Percentiles rank a stretch among this genome's conserved stretches.
These are phyloP conservation scores for Scomber colias DNA, from an alignment of 2,113 vertebrate species.

Conservation along the genomic window DNA sequence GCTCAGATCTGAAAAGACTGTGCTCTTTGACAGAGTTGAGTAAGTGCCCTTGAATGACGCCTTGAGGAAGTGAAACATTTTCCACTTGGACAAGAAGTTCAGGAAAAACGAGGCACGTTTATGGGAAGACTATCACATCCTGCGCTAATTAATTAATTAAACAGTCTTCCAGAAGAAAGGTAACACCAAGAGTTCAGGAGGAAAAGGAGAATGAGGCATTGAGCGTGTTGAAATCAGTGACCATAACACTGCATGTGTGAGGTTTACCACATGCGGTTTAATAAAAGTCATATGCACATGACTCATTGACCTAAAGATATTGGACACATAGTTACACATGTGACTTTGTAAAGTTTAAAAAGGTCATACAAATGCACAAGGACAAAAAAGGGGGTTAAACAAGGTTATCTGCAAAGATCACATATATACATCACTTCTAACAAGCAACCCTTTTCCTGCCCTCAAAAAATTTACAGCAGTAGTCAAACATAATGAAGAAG, in stretches of 20 bases:
- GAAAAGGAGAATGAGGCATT: conserved; percentile 19
- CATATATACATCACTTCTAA: not conserved
- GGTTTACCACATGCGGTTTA: conserved; percentile 21
- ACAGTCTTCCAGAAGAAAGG: conserved; percentile 7
- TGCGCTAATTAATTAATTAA: conserved; percentile 12
- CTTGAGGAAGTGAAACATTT: conserved; percentile 43
- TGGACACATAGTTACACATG: conserved; percentile 25
- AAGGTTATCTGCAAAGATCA: not conserved
- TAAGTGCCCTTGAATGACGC: conserved; percentile 35
- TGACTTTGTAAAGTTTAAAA: conserved; percentile 18
- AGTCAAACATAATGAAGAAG: conserved; percentile 2
- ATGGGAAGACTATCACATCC: conserved; percentile 24
- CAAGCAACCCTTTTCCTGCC: not conserved
- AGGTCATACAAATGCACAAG: not conserved
- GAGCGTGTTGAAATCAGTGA: conserved; percentile 33
- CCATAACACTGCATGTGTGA: not conserved
- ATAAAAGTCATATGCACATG: conserved; percentile 54
- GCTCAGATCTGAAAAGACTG: conserved; percentile 10
- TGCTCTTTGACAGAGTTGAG: not conserved
- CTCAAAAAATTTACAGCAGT: not conserved
- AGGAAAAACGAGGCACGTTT: conserved; percentile 30
- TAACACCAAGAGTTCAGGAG: not conserved
- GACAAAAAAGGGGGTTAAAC: not conserved
- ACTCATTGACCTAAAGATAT: conserved; percentile 30
- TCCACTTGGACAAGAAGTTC: conserved; percentile 27